Percentiles rank a stretch among this genome's conserved stretches.
These are phyloP conservation scores for Tichodroma muraria DNA, from an alignment of 2,113 vertebrate genomes.

Conservation along the genomic window DNA sequence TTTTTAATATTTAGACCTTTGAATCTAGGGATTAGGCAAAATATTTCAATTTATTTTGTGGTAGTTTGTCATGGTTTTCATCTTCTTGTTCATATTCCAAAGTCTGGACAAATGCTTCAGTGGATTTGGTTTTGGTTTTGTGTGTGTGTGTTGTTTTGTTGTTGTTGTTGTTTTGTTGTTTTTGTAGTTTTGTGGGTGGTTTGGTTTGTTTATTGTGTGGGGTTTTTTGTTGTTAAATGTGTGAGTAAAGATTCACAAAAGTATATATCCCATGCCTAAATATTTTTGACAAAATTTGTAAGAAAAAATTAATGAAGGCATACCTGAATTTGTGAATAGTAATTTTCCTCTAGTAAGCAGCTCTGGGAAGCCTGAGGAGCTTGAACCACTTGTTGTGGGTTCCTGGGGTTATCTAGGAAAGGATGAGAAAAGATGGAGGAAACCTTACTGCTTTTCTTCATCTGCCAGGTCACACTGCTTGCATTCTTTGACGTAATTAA, in stretches of 20 bases:
- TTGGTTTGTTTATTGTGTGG: background rate
- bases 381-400: background rate
- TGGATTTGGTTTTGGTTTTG: background rate
- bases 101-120: background rate
- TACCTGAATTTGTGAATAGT: background rate
- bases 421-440: background rate
- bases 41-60: background rate
- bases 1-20: background rate
- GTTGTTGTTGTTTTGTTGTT: too few species aligned
- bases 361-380: background rate
- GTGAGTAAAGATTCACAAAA: background rate
- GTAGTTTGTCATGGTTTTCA: background rate
- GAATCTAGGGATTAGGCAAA: background rate
- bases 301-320: background rate
- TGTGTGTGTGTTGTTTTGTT: background rate
- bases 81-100: background rate
- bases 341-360: background rate
- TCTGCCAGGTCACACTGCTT: background rate
- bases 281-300: background rate
- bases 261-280: background rate
- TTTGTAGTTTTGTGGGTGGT: background rate
- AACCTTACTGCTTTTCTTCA: background rate
- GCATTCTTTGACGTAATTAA: background rate
- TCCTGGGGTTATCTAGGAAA: background rate
- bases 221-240: background rate